Base-by-base conservation (phyloP, 2,888 invertebrate genomes). In the Yponomeuta malinellus region DNA sequence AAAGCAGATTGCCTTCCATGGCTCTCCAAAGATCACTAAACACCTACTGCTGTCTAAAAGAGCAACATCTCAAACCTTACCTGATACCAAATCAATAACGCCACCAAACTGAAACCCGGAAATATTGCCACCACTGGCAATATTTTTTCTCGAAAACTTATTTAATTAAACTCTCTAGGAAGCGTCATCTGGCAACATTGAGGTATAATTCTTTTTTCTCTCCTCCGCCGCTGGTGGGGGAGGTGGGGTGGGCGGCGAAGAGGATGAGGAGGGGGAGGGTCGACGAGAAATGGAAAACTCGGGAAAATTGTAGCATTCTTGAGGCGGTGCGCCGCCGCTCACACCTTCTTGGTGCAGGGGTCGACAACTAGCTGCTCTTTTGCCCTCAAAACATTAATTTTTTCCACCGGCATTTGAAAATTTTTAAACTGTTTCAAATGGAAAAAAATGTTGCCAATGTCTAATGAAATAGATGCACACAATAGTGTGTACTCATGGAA, bases 251-350 rank as follows among this genome's bases (percentile, higher is more conserved):
- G 76, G 71, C 71, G 71, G 70, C 75, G 75, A 73, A 73, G 75
- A 72, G 75, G 76, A 79, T 74, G 74, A 73, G 75, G 72, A 75
- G 76, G 79, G 82, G 80, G 82, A 79, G 81, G 85, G 84, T 83
- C 83, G 85, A 81, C 85, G 88, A 90, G 91, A 90, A 91, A 91
- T 91, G 92, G 92, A 92, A 92, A 92, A 92, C 92, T 92, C 92
- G 86, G 89, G 91, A 92, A 92, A 92, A 92, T 90, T 92, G 92
- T 92, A 92, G 92, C 92, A 92, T 92, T 92, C 92, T 91, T 92
- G 91, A 92, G 92, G 92, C 90, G 88, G 89, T 89, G 89, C 88
- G 85, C 83, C 71, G 59, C 71, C 83, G 86, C 91, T 90, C 89
- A 89, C 91, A 91, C 91, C 92, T 91, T 91, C 91, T 90, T 88